phyloP scores from a whole-genome alignment of 1,140 invertebrate genomes.

The Drosophila bipectinata region DNA sequence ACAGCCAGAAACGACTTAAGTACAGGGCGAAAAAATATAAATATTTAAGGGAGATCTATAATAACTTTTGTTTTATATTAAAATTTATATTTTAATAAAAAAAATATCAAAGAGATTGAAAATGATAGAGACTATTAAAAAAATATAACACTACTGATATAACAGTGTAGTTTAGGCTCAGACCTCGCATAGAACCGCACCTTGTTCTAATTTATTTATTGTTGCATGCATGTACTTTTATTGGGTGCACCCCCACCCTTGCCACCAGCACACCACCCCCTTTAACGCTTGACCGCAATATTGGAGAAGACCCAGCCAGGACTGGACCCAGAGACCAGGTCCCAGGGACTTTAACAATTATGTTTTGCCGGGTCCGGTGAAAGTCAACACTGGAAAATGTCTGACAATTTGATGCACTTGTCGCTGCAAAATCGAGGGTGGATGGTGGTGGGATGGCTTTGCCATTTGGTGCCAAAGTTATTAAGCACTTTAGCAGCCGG shows the following conservation, averaged over 20 bases:
- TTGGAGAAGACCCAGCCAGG: slow-evolving; percentile 1
- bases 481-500: slow-evolving; percentile 48
- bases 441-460: not conserved
- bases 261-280: not conserved
- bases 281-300: slow-evolving; percentile 31
- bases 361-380: slow-evolving; percentile 60
- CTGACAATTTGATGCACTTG: slow-evolving; percentile 78
- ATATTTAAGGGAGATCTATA: too few species aligned
- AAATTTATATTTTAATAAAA: too few species aligned
- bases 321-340: slow-evolving; percentile 1
- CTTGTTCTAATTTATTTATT: slow-evolving; percentile 81
- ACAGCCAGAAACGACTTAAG: slow-evolving; percentile 1
- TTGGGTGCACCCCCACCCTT: slow-evolving; percentile 37
- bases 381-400: slow-evolving; percentile 66
- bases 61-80: too few species aligned
- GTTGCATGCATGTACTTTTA: slow-evolving; percentile 73
- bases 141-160: too few species aligned
- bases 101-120: not conserved
- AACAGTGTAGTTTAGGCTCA: slow-evolving; percentile 5
- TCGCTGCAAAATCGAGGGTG: slow-evolving; percentile 1
- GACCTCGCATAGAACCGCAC: slow-evolving; percentile 41
- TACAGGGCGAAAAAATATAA: slow-evolving; percentile 14
- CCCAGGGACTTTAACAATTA: slow-evolving; percentile 66
- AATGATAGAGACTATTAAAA: not conserved
- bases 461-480: slow-evolving; percentile 77